Conservation (phyloP, 30 jellyfish, hydroid and myxozoan genomes). For the Hydractinia symbiolongicarpus region DNA sequence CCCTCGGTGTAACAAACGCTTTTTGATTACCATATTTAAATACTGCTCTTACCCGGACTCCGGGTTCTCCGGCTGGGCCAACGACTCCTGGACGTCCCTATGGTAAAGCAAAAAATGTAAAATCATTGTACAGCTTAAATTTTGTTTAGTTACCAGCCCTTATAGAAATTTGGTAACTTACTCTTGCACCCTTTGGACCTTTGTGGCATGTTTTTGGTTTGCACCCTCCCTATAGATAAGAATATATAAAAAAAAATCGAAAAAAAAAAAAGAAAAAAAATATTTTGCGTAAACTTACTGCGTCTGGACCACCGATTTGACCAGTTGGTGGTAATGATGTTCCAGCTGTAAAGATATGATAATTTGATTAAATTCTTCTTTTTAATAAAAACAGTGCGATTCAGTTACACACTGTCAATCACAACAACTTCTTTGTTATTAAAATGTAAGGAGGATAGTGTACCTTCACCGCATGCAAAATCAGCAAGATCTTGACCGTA, state of each 20-base stretch:
- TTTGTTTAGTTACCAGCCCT: not conserved
- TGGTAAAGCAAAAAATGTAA: not conserved
- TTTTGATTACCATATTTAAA: not conserved
- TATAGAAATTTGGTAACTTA: not conserved
- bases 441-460: not conserved
- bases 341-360: conserved; percentile 22
- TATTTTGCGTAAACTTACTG: not conserved
- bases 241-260: not conserved
- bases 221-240: conserved; percentile 50
- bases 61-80: conserved; percentile 65
- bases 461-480: conserved; percentile 86
- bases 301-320: not conserved
- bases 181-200: conserved; percentile 86
- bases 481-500: conserved; percentile 66
- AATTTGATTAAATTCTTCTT: not conserved
- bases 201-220: conserved; percentile 30
- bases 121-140: not conserved
- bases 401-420: too few relatives aligned
- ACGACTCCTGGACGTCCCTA: conserved; percentile 78
- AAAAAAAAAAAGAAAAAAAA: not conserved
- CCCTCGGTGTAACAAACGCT: not conserved
- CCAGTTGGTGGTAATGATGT: conserved; percentile 15
- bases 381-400: too few relatives aligned
- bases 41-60: conserved; percentile 43
- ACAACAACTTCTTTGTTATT: too few relatives aligned